Evolutionary conservation across 2,113 vertebrate species (phyloP).

Genomic region (Dipodomys ordii): DNA sequence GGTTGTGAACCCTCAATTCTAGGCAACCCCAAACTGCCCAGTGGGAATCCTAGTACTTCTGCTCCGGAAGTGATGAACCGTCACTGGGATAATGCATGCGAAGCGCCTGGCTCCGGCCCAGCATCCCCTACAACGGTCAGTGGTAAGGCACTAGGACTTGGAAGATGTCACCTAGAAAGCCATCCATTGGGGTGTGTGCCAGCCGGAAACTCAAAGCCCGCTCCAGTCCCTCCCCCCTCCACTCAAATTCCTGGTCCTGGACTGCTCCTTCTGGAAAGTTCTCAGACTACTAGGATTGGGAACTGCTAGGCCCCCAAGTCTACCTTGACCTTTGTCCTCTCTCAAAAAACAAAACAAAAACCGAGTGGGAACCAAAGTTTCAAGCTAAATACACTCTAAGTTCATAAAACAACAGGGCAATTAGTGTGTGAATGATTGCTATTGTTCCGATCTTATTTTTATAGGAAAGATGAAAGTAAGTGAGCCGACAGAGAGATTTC

Average conservation of each 20-base stretch:
- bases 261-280: slow-evolving; percentile 20
- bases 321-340: background rate
- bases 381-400: slow-evolving; percentile 27
- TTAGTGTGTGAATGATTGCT: background rate
- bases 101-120: background rate
- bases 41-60: background rate
- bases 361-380: slow-evolving; percentile 6
- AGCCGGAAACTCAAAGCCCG: background rate
- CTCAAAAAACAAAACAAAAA: background rate
- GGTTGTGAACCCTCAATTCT: background rate
- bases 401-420: background rate
- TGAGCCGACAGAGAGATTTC: background rate
- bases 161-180: background rate
- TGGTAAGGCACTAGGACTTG: background rate
- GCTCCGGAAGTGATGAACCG: background rate
- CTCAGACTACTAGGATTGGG: background rate
- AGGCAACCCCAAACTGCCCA: background rate
- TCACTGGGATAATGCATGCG: background rate
- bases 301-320: background rate
- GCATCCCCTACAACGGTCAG: slow-evolving; percentile 11
- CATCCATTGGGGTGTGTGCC: background rate
- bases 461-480: slow-evolving; percentile 13
- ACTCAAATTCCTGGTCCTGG: background rate
- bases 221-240: background rate
- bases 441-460: slow-evolving; percentile 26